phyloP scores from a whole-genome alignment of 2,888 invertebrate species.

The Tiliacea aurago region DNA sequence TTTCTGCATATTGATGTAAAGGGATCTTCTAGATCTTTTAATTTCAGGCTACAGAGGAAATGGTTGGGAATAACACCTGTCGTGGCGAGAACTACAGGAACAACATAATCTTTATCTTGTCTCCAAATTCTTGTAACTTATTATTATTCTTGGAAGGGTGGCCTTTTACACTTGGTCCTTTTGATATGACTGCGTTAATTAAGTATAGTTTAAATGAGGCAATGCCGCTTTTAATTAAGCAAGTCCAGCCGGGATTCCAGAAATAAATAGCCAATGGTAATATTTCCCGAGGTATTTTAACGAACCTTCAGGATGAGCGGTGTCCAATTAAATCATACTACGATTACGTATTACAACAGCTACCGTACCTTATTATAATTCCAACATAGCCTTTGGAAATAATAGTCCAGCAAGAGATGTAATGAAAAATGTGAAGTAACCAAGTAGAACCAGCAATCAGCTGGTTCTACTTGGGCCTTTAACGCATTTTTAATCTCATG shows the following conservation, averaged over 20 bases:
- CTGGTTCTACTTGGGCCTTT: no score
- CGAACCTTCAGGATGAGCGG: constrained; percentile 27
- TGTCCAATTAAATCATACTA: constrained; percentile 44
- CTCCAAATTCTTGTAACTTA: no score
- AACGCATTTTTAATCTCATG: neutral
- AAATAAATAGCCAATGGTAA: constrained; percentile 22
- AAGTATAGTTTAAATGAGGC: neutral
- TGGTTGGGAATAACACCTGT: no score
- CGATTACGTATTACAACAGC: constrained; percentile 7
- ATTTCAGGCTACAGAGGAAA: no score
- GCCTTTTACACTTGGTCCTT: neutral
- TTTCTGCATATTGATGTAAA: no score
- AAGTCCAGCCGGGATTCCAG: neutral
- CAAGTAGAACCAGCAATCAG: no score
- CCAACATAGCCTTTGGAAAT: constrained; percentile 3
- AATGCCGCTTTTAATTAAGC: neutral
- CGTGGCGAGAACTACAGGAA: no score
- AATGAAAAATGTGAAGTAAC: no score
- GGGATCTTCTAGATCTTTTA: no score
- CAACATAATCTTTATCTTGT: no score
- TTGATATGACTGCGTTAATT: neutral
- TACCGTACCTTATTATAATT: constrained; percentile 15
- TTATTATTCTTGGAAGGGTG: neutral
- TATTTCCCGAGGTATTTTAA: constrained; percentile 45
- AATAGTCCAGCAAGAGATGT: neutral